Evolutionary conservation across 2,113 vertebrate genomes (phyloP), one percentile per base, ranked within the genome.

Genomic region (Pterocles orientalis): DNA sequence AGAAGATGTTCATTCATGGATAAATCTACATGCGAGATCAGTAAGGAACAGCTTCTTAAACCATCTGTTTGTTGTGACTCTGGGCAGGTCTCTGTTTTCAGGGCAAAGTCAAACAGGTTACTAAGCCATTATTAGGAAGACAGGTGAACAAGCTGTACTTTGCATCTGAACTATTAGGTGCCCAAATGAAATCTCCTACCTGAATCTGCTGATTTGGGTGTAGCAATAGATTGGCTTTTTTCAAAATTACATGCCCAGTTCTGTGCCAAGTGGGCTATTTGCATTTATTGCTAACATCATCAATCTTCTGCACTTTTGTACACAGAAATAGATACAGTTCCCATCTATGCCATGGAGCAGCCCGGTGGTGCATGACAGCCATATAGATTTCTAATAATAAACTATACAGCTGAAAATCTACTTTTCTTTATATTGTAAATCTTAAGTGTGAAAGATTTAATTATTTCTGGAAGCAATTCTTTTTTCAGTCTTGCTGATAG

Each of bases 251-350:
- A 0, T 41, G 9, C 25, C 12, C 7, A 20, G 9, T 65, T 82
- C 33, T 65, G 45, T 87, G 34, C 18, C 29, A 43, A 0, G 33
- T 0, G 0, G 66, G 15, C 34, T 56, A 1, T 82, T 84, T 72
- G 19, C 16, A 14, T 82, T 76, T 75, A 14, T 53, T 83, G 29
- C 53, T 47, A 12, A 41, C 1, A 1, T 31, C 11, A 6, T 25
- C 19, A 14, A 0, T 92, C 9, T 43, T 64, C 36, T 89, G n/a
- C 6, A 1, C 29, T 91, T 80, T 72, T 72, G 23, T 80, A 16
- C 10, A 4, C 23, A 61, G 45, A n/a, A 88, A 10, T 29, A 85
- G 13, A n/a, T 72, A 12, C 7, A 23, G 19, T 80, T 86, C 26
- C 39, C 88, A 4, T 43, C 33, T 58, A 3, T 9, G 33, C 34